Percentiles rank a stretch among this genome's conserved stretches.
phyloP scores from a whole-genome alignment of 2,113 vertebrate species.

The Synodontis membranacea region DNA sequence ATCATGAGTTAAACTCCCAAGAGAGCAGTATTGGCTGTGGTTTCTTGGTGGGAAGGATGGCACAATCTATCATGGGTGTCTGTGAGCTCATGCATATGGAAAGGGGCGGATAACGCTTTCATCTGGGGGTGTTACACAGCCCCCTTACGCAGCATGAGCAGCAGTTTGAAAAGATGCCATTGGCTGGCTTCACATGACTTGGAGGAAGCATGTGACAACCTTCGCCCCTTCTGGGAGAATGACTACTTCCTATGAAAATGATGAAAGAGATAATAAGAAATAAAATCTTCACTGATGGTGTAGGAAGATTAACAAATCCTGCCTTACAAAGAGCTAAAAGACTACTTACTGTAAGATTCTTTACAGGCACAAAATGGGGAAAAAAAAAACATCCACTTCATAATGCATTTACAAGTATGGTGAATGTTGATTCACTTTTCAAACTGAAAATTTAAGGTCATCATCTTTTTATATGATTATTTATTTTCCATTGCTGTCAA shows the following conservation, averaged over 20 bases:
- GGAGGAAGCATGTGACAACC: neutral
- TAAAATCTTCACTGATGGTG: too few species aligned
- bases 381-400: neutral
- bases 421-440: neutral
- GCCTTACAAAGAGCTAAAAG: neutral
- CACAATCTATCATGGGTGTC: neutral
- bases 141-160: neutral
- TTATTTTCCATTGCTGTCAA: conserved; percentile 37
- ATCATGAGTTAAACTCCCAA: neutral
- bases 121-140: neutral
- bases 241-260: neutral
- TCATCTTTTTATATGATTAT: neutral
- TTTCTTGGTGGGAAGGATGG: neutral
- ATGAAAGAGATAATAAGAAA: too few species aligned
- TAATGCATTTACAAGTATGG: neutral
- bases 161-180: neutral
- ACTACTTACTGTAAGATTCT: neutral
- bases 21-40: neutral
- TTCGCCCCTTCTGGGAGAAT: neutral
- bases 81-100: neutral
- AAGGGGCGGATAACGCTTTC: neutral
- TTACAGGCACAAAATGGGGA: neutral
- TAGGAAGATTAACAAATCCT: neutral
- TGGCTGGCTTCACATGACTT: neutral
- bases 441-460: neutral